Evolutionary conservation across 2,888 invertebrate species (phyloP), one percentile per base, ranked within the genome.

Genomic region (Oeneis ivallda): DNA sequence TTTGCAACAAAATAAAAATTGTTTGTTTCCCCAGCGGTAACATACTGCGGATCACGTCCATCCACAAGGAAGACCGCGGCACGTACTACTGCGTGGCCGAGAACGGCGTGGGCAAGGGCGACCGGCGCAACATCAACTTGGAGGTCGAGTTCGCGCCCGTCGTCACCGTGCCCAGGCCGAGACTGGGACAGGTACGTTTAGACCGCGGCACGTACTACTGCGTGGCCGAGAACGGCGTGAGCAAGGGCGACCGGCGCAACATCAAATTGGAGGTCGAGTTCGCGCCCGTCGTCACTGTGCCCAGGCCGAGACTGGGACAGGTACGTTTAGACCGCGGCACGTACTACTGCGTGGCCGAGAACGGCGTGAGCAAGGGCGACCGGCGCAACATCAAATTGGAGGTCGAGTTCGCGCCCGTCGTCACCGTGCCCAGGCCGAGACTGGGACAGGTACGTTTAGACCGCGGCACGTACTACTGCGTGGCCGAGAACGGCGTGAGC

Each of bases 11-110:
- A 26, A 4, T 2, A 26, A 26, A 26, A 5, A 26, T 4, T 26
- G 26, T 26, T 26, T 26, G 5, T 26, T 26, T 26, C 5, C 50
- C 26, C 86, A 95, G 96, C 69, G 98, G 98, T 13, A 97, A 96
- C 78, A 92, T 94, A 19, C 83, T 98, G 68, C 96, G 96, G 80
- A 96, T 98, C 66, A 89, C 94, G 4, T 86, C 94, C 0, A 95
- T 97, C 0, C 95, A 94, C 71, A 98, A 98, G 80, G 97, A 97
- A 79, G 97, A 98, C 82, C 93, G 98, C 57, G 98, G 98, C 13
- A 98, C 98, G 0, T 98, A 98, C 83, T 98, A 98, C 80, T 98
- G 98, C 76, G 97, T 98, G 0, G 98, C 97, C 7, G 97, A 97
- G 78, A 97, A 97, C 75, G 96, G 96, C 1, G 97, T 97, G 0